Evolutionary conservation across 2,113 vertebrate species (phyloP).

Genomic region (Speoplatyrhinus poulsoni): DNA sequence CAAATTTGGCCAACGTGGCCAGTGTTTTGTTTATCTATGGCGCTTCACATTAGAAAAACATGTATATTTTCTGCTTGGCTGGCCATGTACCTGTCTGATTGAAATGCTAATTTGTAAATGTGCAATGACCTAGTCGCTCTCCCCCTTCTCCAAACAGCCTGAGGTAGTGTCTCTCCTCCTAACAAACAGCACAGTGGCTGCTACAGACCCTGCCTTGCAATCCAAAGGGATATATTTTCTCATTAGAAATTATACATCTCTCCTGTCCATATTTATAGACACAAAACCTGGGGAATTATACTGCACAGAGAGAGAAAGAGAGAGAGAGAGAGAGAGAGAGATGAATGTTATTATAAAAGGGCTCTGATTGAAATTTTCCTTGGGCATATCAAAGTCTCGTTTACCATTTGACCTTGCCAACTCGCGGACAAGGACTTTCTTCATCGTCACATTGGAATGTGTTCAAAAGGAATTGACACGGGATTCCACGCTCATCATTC

Average conservation of each 20-base stretch:
- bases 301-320: conserved; percentile 54
- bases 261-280: conserved; percentile 73
- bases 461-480: conserved; percentile 20
- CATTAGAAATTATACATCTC: conserved; percentile 78
- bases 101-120: conserved; percentile 83
- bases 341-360: conserved; percentile 78
- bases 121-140: conserved; percentile 74
- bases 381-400: conserved; percentile 74
- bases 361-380: conserved; percentile 74
- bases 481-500: conserved; percentile 25
- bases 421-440: conserved; percentile 75
- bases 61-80: conserved; percentile 70
- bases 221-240: conserved; percentile 79
- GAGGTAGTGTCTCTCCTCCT: conserved; percentile 76
- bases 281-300: conserved; percentile 80
- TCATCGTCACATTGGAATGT: conserved; percentile 53
- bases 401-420: conserved; percentile 78
- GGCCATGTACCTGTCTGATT: conserved; percentile 73
- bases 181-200: conserved; percentile 72
- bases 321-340: conserved; percentile 3
- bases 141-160: conserved; percentile 67
- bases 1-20: conserved; percentile 31
- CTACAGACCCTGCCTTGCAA: conserved; percentile 69
- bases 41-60: conserved; percentile 64
- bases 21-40: conserved; percentile 68